Percentiles rank a stretch among this genome's conserved stretches.
These are phyloP conservation scores for Formica aserva DNA, from an alignment of 2,888 invertebrate species.

Conservation along the genomic window DNA sequence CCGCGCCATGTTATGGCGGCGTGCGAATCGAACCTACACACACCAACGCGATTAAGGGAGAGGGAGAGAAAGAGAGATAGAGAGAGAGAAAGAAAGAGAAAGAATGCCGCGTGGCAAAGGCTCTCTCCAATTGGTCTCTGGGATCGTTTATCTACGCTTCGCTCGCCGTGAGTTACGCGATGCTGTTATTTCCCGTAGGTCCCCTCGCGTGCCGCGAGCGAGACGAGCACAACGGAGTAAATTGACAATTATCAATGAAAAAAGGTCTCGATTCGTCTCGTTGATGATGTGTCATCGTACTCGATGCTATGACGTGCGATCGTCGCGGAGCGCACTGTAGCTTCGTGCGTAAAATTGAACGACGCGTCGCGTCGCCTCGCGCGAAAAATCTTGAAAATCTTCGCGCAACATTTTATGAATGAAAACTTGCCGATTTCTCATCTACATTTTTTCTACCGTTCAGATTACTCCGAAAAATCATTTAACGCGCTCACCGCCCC, in stretches of 20 bases:
- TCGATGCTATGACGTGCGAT: constrained; percentile 41
- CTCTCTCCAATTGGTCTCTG: constrained; percentile 69
- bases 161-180: constrained; percentile 74
- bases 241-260: constrained; percentile 81
- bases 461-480: background rate
- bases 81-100: background rate
- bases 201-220: constrained; percentile 66
- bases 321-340: background rate
- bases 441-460: background rate
- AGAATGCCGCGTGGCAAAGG: constrained; percentile 33
- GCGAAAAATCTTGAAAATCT: background rate
- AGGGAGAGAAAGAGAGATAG: background rate
- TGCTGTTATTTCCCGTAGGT: constrained; percentile 62
- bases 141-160: constrained; percentile 72
- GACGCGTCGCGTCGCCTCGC: background rate
- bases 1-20: constrained; percentile 60
- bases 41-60: constrained; percentile 34
- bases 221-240: constrained; percentile 72
- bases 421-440: constrained; percentile 10
- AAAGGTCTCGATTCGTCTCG: constrained; percentile 75
- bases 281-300: constrained; percentile 68
- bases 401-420: constrained; percentile 17
- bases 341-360: background rate
- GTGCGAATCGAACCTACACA: constrained; percentile 50
- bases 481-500: too few species aligned